A percentile compares a stretch with the other conserved stretches of the same genome.
phyloP scores from a whole-genome alignment of 2,888 invertebrate genomes.

The Apotomis capreana region DNA sequence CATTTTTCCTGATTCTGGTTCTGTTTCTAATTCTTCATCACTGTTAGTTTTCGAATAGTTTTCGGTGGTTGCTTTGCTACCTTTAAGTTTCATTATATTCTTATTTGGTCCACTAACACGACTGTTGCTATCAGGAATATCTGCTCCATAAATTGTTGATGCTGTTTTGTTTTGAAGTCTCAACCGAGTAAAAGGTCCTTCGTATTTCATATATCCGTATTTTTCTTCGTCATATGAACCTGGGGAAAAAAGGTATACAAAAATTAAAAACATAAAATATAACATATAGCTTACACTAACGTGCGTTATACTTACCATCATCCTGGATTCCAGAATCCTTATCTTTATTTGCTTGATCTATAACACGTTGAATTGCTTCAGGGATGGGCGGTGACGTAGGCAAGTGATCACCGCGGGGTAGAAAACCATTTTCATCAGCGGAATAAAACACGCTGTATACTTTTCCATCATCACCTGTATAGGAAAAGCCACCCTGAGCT shows the following conservation, averaged over 20 bases:
- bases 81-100: slow-evolving; percentile 25
- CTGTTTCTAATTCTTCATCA: neutral
- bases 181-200: slow-evolving; percentile 45
- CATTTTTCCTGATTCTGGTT: neutral
- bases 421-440: slow-evolving; percentile 75
- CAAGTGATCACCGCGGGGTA: slow-evolving; percentile 69
- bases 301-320: slow-evolving; percentile 61
- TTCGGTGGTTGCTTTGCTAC: neutral
- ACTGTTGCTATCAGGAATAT: slow-evolving; percentile 38
- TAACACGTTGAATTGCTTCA: slow-evolving; percentile 66
- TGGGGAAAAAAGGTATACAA: slow-evolving; percentile 48
- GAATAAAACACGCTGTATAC: slow-evolving; percentile 65
- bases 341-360: slow-evolving; percentile 64
- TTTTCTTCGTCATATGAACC: slow-evolving; percentile 70
- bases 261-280: too few relatives aligned
- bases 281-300: neutral
- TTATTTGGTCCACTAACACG: slow-evolving; percentile 1
- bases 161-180: slow-evolving; percentile 34
- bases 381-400: slow-evolving; percentile 74
- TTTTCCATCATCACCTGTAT: slow-evolving; percentile 73
- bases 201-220: slow-evolving; percentile 67
- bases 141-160: slow-evolving; percentile 28
- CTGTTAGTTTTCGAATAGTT: neutral
- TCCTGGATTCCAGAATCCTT: slow-evolving; percentile 63
- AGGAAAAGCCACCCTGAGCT: slow-evolving; percentile 70